A percentile compares a stretch with the other conserved stretches of the same genome.
Evolutionary conservation across 2,113 vertebrate species (phyloP).

Genomic region (Piaya cayana): DNA sequence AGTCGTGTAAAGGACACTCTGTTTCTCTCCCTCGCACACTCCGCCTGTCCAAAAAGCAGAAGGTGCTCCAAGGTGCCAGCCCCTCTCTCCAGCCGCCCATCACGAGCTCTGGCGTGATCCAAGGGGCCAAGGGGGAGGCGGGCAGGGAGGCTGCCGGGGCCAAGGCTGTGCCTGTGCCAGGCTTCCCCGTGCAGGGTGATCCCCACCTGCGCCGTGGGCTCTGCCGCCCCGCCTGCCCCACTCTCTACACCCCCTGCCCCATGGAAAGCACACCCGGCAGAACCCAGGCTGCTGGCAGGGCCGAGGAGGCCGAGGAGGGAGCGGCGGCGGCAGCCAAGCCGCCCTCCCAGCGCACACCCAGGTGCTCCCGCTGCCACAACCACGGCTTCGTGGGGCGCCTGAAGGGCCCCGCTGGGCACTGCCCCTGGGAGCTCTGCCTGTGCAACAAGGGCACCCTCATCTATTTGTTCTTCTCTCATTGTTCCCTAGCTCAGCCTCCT

Average conservation of each 20-base stretch:
- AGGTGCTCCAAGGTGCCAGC: rapidly evolving
- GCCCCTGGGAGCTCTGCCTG: slow-evolving; percentile 79
- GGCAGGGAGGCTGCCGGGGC: background rate
- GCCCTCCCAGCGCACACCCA: slow-evolving; percentile 67
- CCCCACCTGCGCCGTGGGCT: background rate
- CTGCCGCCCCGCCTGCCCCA: background rate
- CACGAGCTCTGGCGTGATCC: background rate
- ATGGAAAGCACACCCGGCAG: too few species aligned
- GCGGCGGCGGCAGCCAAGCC: background rate
- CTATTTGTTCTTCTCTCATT: background rate
- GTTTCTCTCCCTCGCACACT: background rate
- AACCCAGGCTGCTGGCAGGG: background rate
- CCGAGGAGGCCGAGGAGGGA: background rate
- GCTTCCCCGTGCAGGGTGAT: background rate
- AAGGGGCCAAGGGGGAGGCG: background rate
- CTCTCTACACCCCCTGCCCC: background rate
- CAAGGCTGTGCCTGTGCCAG: background rate
- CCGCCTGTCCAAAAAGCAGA: rapidly evolving
- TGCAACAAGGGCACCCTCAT: slow-evolving; percentile 86
- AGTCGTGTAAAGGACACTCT: background rate
- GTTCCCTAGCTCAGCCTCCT: slow-evolving; percentile 35
- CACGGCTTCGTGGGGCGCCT: slow-evolving; percentile 82
- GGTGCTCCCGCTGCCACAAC: slow-evolving; percentile 85
- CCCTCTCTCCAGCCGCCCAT: background rate
- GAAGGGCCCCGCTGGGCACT: slow-evolving; percentile 82